Percentiles rank a stretch among this genome's conserved stretches.
Conservation (phyloP, 2,797 vertebrate species). For the Hapalemur alaotrensis region DNA sequence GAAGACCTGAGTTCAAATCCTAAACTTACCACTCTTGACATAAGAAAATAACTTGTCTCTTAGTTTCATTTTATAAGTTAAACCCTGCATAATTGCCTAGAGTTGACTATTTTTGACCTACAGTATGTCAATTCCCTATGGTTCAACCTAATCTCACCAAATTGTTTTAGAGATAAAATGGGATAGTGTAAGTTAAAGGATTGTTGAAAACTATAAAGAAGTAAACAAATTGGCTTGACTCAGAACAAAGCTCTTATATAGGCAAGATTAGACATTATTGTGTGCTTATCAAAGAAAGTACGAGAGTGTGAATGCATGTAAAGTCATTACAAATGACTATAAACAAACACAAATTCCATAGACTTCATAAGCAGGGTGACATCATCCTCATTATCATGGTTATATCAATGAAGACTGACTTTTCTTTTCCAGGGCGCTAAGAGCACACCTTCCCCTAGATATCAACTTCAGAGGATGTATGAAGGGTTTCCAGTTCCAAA, state of each 20-base stretch:
- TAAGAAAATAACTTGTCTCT: background rate
- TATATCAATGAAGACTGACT: background rate
- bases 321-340: background rate
- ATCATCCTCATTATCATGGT: background rate
- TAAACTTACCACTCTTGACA: background rate
- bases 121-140: background rate
- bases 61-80: slow-evolving; percentile 30
- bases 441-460: slow-evolving; percentile 88
- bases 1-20: background rate
- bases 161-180: background rate
- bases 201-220: slow-evolving; percentile 17
- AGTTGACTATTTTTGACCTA: background rate
- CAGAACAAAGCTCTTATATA: background rate
- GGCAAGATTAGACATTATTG: background rate
- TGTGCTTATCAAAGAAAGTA: background rate
- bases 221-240: background rate
- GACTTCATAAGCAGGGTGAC: background rate
- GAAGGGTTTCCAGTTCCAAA: slow-evolving; percentile 98
- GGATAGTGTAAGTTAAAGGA: background rate
- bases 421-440: slow-evolving; percentile 79
- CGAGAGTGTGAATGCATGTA: background rate
- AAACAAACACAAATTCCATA: background rate
- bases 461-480: slow-evolving; percentile 94
- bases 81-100: background rate
- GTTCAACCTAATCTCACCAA: background rate